Conservation (phyloP, 1,140 invertebrate genomes). For the Holotrichia oblita region DNA sequence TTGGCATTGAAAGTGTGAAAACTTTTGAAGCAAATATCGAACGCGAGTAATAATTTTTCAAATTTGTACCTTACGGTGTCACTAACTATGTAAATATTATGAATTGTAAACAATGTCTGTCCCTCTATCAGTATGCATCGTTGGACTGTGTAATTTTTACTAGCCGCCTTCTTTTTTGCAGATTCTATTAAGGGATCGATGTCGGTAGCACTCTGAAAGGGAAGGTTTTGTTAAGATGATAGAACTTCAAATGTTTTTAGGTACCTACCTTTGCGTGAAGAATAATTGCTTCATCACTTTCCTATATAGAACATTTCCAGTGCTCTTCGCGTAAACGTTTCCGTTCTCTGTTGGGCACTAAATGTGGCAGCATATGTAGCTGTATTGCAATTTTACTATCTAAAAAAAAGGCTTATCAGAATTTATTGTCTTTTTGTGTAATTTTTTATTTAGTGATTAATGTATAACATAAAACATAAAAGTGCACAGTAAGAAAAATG, state of each 20-base stretch:
- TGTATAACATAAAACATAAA: too few species aligned
- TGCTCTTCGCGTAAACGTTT: neutral
- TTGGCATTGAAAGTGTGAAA: constrained; percentile 22
- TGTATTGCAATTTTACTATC: neutral
- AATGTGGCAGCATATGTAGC: neutral
- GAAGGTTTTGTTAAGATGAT: neutral
- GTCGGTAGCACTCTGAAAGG: neutral
- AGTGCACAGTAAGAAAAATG: too few species aligned
- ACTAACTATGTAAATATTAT: neutral
- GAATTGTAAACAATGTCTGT: neutral
- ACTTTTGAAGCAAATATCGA: constrained; percentile 16
- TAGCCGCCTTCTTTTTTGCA: neutral
- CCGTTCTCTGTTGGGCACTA: neutral
- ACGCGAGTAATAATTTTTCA: neutral
- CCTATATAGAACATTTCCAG: neutral
- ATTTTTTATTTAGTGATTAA: too few species aligned
- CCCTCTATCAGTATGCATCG: neutral
- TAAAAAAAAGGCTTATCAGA: neutral
- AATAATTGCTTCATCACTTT: neutral
- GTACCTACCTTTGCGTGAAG: constrained; percentile 16
- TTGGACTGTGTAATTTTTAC: neutral
- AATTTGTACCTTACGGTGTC: constrained; percentile 9
- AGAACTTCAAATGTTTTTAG: neutral
- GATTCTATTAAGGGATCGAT: neutral
- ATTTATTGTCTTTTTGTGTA: too few species aligned